Evolutionary conservation across 1,140 invertebrate genomes (phyloP), one percentile per base, ranked within the genome.

Genomic region (Andrena cerasifolii): DNA sequence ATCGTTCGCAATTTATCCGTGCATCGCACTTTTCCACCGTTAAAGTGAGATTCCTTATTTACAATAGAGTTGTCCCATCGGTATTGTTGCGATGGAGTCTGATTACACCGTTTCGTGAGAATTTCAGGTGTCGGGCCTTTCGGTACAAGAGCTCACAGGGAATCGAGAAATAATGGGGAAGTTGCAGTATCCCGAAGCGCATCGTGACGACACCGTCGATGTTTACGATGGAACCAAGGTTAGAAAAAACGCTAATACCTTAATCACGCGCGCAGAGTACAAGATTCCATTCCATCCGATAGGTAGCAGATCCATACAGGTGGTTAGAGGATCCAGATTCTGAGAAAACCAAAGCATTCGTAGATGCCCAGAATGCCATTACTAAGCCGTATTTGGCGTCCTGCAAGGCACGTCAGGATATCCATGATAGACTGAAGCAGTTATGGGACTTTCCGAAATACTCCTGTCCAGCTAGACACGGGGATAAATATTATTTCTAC

Each of bases 371-470:
- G 92, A 99, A 99, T 94, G 94, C 95, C 28, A 94, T 99, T 21
- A 98, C 98, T 14, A 92, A 94, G 62, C 97, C 98, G 2, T 99
- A 96, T 92, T 93, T 99, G 5, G 94, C 97, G 79, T 93, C 94
- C 21, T 99, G 97, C 88, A 93, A 95, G 6, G 93, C 95, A 56
- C 95, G 96, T 84, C 91, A 95, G 14, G 94, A 95, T 83, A 95
- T 99, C 53, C 95, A 96, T 85, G 92, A 94, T 58, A 94, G 95
- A 74, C 93, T 99, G 3, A 99, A 96, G 0, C 95, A 98, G 84
- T 93, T 99, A 3, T 99, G 98, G 98, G 96, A 99, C 92, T 99
- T 97, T 93, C 97, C 98, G 40, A 99, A 99, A 92, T 99, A 97
- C 92, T 96, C 97, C 0, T 97, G 97, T 86, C 98, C 98, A 0